These are phyloP conservation scores for Lichenostomus cassidix DNA, from an alignment of 2,113 vertebrate genomes.

Conservation along the genomic window DNA sequence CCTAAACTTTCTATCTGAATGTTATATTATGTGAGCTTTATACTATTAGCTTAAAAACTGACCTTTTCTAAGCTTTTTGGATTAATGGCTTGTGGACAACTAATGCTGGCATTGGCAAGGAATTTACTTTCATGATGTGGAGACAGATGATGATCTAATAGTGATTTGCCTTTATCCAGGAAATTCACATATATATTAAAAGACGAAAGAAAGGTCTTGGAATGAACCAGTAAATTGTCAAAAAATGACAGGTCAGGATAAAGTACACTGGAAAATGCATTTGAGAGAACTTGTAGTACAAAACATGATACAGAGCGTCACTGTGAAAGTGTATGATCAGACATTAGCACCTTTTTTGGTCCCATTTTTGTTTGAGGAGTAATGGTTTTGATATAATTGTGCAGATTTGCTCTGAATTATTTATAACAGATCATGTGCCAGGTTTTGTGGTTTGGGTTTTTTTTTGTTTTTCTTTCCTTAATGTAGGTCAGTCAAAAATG, in stretches of 20 bases:
- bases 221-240: not conserved
- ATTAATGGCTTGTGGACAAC: conserved; percentile 25
- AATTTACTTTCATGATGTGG: conserved; percentile 35
- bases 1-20: conserved; percentile 33
- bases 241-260: not conserved
- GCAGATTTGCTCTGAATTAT: not conserved
- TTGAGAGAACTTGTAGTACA: not conserved
- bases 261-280: not conserved
- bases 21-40: conserved; percentile 2
- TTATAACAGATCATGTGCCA: not conserved
- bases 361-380: not conserved
- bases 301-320: not conserved
- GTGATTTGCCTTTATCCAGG: not conserved
- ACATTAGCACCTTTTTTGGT: not conserved
- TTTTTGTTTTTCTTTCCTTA: not conserved
- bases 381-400: not conserved
- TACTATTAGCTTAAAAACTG: conserved; percentile 19
- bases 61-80: conserved; percentile 43
- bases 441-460: not conserved
- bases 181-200: not conserved
- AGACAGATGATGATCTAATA: not conserved
- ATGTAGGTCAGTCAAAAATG: not conserved
- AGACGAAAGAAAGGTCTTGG: not conserved
- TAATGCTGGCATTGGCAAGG: not conserved
- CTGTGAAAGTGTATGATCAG: not conserved